These are phyloP conservation scores for Aphidius gifuensis DNA, from an alignment of 1,140 invertebrate genomes.

Conservation along the genomic window DNA sequence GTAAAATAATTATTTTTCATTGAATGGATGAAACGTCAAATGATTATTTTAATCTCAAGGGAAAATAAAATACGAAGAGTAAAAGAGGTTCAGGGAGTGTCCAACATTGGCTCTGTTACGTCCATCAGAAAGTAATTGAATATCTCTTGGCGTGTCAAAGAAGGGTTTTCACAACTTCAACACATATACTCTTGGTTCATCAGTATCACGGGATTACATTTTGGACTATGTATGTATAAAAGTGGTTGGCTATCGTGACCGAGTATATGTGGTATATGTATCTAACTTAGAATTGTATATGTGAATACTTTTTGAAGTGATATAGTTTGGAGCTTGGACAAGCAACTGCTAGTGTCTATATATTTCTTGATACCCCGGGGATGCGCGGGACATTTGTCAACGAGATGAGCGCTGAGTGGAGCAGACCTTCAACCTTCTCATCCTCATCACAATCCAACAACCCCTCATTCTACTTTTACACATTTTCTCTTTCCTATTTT, in stretches of 20 bases:
- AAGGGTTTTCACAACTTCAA: conserved; percentile 30
- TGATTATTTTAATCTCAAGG: conserved; percentile 4
- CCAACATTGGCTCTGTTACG: conserved; percentile 20
- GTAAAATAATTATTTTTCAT: conserved; percentile 5
- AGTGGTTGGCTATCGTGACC: no score
- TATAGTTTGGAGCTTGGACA: conserved; percentile 38
- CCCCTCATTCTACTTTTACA: background rate
- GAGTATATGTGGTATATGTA: background rate
- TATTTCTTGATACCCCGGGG: conserved; percentile 34
- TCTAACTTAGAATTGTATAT: no score
- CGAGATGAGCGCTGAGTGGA: conserved; percentile 50
- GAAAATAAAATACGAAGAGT: conserved; percentile 1
- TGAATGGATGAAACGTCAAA: background rate
- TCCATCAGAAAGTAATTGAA: conserved; percentile 43
- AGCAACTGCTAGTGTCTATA: no score
- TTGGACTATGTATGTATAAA: conserved; percentile 14
- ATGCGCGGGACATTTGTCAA: conserved; percentile 54
- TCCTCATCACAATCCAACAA: conserved; percentile 19
- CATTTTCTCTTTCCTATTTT: conserved; percentile 2
- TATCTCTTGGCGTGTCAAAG: conserved; percentile 38
- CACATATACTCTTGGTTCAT: background rate
- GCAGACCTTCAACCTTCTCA: conserved; percentile 37
- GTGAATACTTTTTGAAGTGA: background rate
- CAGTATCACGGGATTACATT: conserved; percentile 37
- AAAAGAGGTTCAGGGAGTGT: conserved; percentile 8